A percentile compares a stretch with the other conserved stretches of the same genome.
Conservation (phyloP, 1,140 invertebrate genomes). For the Neodiprion lecontei region DNA sequence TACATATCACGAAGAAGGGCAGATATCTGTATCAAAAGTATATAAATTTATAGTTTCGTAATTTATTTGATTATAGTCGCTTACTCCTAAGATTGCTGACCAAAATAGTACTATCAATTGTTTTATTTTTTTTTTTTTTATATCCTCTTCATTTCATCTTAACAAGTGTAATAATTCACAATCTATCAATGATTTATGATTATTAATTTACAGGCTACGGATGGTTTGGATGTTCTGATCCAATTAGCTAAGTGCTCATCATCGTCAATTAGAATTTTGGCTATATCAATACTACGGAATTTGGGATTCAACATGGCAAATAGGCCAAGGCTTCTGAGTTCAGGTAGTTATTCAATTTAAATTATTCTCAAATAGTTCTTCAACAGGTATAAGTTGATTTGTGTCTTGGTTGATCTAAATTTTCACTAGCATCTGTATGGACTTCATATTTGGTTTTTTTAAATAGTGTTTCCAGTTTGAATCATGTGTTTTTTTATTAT, state of each 20-base stretch:
- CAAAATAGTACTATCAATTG: neutral
- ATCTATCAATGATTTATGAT: neutral
- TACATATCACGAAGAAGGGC: conserved; percentile 57
- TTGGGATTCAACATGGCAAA: conserved; percentile 49
- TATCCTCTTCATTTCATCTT: neutral
- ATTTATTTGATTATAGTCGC: neutral
- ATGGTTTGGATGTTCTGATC: conserved; percentile 51
- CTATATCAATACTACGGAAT: conserved; percentile 51
- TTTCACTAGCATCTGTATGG: no score
- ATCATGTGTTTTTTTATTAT: no score
- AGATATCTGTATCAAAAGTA: conserved; percentile 54
- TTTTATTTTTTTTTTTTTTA: neutral
- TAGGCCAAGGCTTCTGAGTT: conserved; percentile 47
- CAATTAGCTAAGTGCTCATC: conserved; percentile 43
- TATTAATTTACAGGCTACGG: conserved; percentile 38
- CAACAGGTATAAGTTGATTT: no score
- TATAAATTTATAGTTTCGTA: conserved; percentile 14
- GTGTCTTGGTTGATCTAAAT: no score
- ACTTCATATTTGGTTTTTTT: no score
- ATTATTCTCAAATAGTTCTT: no score
- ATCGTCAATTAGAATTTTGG: conserved; percentile 42
- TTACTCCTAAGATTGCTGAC: neutral
- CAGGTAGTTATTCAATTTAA: conserved; percentile 34
- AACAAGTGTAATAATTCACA: conserved; percentile 8
- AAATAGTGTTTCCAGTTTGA: no score